phyloP scores from a whole-genome alignment of 2,113 vertebrate species.

The Lutjanus erythropterus region DNA sequence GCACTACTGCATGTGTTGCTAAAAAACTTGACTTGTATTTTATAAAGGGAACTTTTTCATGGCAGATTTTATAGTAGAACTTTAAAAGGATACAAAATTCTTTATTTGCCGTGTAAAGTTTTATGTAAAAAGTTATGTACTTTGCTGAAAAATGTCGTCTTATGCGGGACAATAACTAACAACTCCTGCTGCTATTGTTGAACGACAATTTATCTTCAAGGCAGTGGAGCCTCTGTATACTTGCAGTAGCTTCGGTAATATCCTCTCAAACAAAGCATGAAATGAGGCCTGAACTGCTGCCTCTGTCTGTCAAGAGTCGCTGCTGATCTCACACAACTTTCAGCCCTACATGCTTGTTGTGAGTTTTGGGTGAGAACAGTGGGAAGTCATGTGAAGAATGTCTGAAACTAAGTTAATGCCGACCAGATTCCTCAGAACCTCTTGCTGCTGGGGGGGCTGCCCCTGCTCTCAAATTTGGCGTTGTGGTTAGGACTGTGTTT shows the following conservation, averaged over 20 bases:
- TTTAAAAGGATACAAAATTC: not conserved
- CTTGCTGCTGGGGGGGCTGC: not conserved
- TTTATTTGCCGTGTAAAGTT: not conserved
- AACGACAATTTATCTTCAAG: slow-evolving; percentile 14
- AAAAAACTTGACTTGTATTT: not conserved
- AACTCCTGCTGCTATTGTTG: not conserved
- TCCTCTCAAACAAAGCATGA: slow-evolving; percentile 57
- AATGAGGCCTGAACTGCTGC: slow-evolving; percentile 54
- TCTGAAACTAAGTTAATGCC: slow-evolving; percentile 52
- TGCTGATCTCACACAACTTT: slow-evolving; percentile 51
- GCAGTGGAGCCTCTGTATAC: not conserved
- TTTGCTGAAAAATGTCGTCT: not conserved
- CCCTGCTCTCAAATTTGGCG: slow-evolving; percentile 5
- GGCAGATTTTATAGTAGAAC: not conserved
- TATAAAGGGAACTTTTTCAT: not conserved
- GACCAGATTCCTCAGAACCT: slow-evolving; percentile 18
- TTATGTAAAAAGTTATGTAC: not conserved
- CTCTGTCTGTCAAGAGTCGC: slow-evolving; percentile 61
- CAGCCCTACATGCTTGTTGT: slow-evolving; percentile 4
- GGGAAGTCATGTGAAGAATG: slow-evolving; percentile 41
- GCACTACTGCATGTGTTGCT: not conserved
- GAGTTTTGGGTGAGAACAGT: slow-evolving; percentile 36
- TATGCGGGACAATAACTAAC: not conserved
- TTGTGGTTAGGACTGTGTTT: slow-evolving; percentile 31
- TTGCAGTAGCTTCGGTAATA: slow-evolving; percentile 29